Conservation (phyloP, 1,140 invertebrate species). For the Pogonomyrmex californicus region DNA sequence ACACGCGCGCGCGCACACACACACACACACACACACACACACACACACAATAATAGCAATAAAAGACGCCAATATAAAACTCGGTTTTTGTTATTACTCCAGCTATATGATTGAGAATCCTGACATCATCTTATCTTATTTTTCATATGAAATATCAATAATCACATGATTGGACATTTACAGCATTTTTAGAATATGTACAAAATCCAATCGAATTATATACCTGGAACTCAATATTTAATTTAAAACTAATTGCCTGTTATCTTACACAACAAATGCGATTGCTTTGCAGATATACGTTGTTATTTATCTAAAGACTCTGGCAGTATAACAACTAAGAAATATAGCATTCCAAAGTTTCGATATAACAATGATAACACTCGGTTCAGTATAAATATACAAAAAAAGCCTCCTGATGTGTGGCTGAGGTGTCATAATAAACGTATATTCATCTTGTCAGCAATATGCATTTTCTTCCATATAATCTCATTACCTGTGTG, state of each 20-base stretch:
- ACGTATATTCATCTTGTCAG: slow-evolving; percentile 58
- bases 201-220: slow-evolving; percentile 47
- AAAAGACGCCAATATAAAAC: neutral
- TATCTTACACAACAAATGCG: slow-evolving; percentile 60
- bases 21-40: neutral
- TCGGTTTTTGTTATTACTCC: slow-evolving; percentile 15
- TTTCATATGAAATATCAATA: slow-evolving; percentile 25
- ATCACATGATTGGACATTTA: slow-evolving; percentile 23
- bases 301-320: slow-evolving; percentile 67
- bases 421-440: slow-evolving; percentile 38
- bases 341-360: slow-evolving; percentile 65
- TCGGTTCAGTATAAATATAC: slow-evolving; percentile 66
- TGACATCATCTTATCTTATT: neutral
- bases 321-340: slow-evolving; percentile 66
- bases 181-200: slow-evolving; percentile 27
- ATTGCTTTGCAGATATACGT: slow-evolving; percentile 33
- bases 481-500: slow-evolving; percentile 37
- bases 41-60: neutral
- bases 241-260: slow-evolving; percentile 33
- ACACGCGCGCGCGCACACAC: too few relatives aligned
- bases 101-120: neutral
- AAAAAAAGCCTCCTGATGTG: slow-evolving; percentile 57
- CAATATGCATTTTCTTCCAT: slow-evolving; percentile 66
- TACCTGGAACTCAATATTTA: slow-evolving; percentile 39
- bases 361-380: slow-evolving; percentile 56